Conservation (phyloP, 1,140 invertebrate genomes). For the Apolygus lucorum region DNA sequence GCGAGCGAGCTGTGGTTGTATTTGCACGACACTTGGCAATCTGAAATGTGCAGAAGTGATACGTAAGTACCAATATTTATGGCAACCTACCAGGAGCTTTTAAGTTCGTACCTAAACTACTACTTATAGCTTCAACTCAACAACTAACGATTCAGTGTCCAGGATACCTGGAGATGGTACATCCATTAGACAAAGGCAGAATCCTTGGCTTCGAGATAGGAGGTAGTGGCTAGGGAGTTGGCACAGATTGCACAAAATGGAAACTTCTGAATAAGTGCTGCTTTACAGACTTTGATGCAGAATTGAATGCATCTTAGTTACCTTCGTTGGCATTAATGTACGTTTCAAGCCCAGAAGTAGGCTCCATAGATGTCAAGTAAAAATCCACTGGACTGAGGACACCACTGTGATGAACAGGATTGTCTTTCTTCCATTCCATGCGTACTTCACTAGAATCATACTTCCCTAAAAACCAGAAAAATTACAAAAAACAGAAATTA, state of each 20-base stretch:
- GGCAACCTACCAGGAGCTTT: too few species aligned
- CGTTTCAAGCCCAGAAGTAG: neutral
- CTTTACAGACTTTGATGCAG: too few species aligned
- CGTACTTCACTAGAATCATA: conserved; percentile 62
- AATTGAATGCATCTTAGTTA: neutral
- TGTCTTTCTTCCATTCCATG: conserved; percentile 60
- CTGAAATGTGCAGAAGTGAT: neutral
- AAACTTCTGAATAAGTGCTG: neutral
- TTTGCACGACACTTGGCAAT: conserved; percentile 7
- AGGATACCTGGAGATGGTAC: too few species aligned
- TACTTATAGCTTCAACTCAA: too few species aligned
- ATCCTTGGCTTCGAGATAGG: too few species aligned
- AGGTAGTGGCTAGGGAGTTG: too few species aligned
- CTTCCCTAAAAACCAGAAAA: conserved; percentile 64
- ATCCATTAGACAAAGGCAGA: too few species aligned
- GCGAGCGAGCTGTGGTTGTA: conserved; percentile 64
- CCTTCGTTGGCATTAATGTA: conserved; percentile 3
- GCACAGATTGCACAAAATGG: too few species aligned
- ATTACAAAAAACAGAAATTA: too few species aligned
- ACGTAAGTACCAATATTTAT: too few species aligned
- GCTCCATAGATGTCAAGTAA: conserved; percentile 47
- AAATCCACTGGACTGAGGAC: conserved; percentile 73
- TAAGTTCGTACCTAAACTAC: too few species aligned
- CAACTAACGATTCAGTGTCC: too few species aligned
- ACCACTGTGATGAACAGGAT: conserved; percentile 58